Conservation (phyloP, 2,113 vertebrate species). For the Vulpes ferrilata region DNA sequence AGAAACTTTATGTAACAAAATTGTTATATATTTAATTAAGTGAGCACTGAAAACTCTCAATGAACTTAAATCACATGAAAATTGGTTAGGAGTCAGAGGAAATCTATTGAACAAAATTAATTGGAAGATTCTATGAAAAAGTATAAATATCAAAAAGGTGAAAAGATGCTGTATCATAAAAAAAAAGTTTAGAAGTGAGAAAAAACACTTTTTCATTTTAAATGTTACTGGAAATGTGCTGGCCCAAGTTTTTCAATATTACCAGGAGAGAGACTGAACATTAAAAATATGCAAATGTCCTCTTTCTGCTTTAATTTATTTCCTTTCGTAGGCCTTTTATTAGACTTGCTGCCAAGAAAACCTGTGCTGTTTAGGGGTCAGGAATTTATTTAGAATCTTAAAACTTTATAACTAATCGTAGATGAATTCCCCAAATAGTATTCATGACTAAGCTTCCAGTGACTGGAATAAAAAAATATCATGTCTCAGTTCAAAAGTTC, state of each 20-base stretch:
- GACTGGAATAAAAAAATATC: slow-evolving; percentile 75
- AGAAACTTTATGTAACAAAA: background rate
- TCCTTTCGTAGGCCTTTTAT: slow-evolving; percentile 81
- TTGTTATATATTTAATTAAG: background rate
- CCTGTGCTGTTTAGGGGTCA: slow-evolving; percentile 76
- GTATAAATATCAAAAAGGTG: background rate
- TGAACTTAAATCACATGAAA: background rate
- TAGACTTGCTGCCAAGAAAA: slow-evolving; percentile 80
- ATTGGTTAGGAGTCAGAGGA: background rate
- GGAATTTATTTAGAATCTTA: slow-evolving; percentile 83
- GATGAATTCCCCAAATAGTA: slow-evolving; percentile 80
- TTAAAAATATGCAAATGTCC: slow-evolving; percentile 79
- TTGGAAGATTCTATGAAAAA: background rate
- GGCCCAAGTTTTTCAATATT: slow-evolving; percentile 70
- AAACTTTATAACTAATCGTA: slow-evolving; percentile 80
- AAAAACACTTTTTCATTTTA: slow-evolving; percentile 24
- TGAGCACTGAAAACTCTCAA: background rate
- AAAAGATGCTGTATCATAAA: background rate
- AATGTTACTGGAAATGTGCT: slow-evolving; percentile 69
- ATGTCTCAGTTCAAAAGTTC: slow-evolving; percentile 72
- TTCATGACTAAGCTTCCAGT: slow-evolving; percentile 58
- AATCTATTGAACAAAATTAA: background rate
- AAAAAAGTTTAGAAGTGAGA: background rate
- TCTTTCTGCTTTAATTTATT: slow-evolving; percentile 84
- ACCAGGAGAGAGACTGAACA: slow-evolving; percentile 80